Conservation (phyloP, 1,140 invertebrate species). For the Uloborus diversus region DNA sequence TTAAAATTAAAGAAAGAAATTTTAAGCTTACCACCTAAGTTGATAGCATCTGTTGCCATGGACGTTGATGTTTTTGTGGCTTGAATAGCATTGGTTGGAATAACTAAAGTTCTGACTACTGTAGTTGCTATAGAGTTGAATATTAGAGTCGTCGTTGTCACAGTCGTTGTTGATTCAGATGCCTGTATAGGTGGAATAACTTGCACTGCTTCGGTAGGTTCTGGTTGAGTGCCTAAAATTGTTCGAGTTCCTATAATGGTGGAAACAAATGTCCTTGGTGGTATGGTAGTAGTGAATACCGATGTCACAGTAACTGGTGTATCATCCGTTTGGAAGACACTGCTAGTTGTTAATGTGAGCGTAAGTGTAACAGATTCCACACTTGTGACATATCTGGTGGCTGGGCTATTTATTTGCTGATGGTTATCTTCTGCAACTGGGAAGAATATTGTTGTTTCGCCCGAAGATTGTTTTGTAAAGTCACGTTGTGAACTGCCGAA, state of each 20-base stretch:
- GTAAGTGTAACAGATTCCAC: constrained; percentile 59
- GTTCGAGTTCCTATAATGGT: constrained; percentile 60
- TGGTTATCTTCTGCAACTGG: constrained; percentile 17
- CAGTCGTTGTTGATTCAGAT: constrained; percentile 57
- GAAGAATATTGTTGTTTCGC: constrained; percentile 58
- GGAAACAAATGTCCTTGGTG: constrained; percentile 60
- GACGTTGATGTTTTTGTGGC: constrained; percentile 20
- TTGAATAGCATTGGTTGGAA: constrained; percentile 55
- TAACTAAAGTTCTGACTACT: constrained; percentile 56
- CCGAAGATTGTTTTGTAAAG: constrained; percentile 1
- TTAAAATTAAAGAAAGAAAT: constrained; percentile 3
- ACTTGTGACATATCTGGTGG: constrained; percentile 59
- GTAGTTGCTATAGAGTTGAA: constrained; percentile 58
- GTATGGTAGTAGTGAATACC: constrained; percentile 60
- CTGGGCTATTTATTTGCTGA: not conserved
- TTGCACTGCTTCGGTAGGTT: constrained; percentile 50
- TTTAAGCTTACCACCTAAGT: constrained; percentile 24
- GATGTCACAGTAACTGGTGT: constrained; percentile 61
- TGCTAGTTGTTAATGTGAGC: constrained; percentile 59
- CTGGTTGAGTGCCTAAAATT: constrained; percentile 52
- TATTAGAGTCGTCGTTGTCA: constrained; percentile 58
- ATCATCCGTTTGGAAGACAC: constrained; percentile 60
- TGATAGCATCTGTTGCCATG: constrained; percentile 8
- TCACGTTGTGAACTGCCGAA: not conserved
- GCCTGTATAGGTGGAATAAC: constrained; percentile 29